Evolutionary conservation across 53 echinoderm and acorn worm genomes (phyloP).

Genomic region (Stichopus horrens): DNA sequence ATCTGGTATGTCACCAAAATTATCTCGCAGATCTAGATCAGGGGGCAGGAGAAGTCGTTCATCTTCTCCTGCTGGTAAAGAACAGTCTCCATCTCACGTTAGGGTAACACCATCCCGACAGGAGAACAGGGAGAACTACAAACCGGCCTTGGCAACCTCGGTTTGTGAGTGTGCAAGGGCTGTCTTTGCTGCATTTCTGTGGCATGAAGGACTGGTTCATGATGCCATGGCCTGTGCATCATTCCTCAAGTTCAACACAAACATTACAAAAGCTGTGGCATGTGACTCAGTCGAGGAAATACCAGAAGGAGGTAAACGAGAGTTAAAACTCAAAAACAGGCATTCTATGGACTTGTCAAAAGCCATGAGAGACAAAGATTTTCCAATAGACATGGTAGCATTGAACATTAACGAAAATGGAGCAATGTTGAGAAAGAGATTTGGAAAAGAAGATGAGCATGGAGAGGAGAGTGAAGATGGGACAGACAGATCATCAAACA

Average conservation of each 20-base stretch:
- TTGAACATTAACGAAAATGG: slow-evolving; percentile 45
- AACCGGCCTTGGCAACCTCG: slow-evolving; percentile 82
- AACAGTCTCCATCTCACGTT: slow-evolving; percentile 76
- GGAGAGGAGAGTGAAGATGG: not conserved
- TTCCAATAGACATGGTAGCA: slow-evolving; percentile 7
- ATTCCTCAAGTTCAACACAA: slow-evolving; percentile 83
- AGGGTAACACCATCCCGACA: slow-evolving; percentile 58
- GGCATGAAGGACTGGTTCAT: slow-evolving; percentile 90
- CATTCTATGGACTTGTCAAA: slow-evolving; percentile 94
- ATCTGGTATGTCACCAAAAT: slow-evolving; percentile 84
- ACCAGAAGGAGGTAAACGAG: slow-evolving; percentile 49
- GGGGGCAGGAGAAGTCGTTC: slow-evolving; percentile 80
- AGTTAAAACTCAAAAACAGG: slow-evolving; percentile 87
- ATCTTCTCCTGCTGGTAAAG: slow-evolving; percentile 85
- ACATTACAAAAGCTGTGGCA: slow-evolving; percentile 70
- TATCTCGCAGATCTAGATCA: slow-evolving; percentile 71
- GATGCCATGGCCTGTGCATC: slow-evolving; percentile 99
- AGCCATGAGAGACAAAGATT: slow-evolving; percentile 65
- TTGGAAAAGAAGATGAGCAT: slow-evolving; percentile 39
- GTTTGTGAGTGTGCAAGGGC: slow-evolving; percentile 88
- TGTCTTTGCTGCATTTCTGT: slow-evolving; percentile 90
- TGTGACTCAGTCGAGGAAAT: slow-evolving; percentile 52
- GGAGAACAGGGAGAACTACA: slow-evolving; percentile 74
- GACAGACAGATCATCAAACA: not conserved
- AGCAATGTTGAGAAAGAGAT: slow-evolving; percentile 49